These are phyloP conservation scores for Gorsachius magnificus DNA, from an alignment of 2,797 vertebrate genomes.

Conservation along the genomic window DNA sequence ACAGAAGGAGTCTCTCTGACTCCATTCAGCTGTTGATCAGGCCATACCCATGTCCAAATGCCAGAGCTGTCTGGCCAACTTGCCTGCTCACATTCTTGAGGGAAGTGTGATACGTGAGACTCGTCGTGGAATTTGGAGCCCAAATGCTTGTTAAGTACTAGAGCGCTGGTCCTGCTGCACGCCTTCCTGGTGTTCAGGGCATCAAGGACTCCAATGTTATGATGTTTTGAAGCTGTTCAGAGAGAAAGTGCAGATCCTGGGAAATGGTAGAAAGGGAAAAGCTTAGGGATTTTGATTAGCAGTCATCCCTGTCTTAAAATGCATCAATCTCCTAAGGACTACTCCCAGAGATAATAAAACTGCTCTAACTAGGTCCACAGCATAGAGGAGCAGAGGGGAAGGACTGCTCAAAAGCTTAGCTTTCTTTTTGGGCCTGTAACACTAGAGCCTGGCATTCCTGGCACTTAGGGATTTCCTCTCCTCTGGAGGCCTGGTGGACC, in stretches of 20 bases:
- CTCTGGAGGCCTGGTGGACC: neutral
- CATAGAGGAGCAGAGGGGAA: neutral
- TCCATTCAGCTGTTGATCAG: slow-evolving; percentile 12
- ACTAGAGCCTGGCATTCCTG: neutral
- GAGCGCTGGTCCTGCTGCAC: neutral
- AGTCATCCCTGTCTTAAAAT: neutral
- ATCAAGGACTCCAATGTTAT: accelerated
- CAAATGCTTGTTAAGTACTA: neutral
- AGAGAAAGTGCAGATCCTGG: neutral
- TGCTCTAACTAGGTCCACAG: neutral
- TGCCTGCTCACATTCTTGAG: slow-evolving; percentile 56
- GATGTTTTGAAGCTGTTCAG: neutral
- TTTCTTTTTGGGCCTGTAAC: neutral
- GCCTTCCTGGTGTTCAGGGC: neutral
- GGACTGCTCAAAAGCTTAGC: neutral
- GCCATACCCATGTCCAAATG: slow-evolving; percentile 9
- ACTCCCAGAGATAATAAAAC: neutral
- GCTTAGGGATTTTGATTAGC: neutral
- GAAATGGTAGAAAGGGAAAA: neutral
- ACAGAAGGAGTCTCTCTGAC: slow-evolving; percentile 23
- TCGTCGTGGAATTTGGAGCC: slow-evolving; percentile 14
- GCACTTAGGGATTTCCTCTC: neutral
- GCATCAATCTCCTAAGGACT: neutral
- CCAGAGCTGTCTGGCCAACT: slow-evolving; percentile 50
- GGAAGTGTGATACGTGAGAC: slow-evolving; percentile 37